Evolutionary conservation across 1,140 invertebrate genomes (phyloP), one percentile per base, ranked within the genome.

Genomic region (Drosophila nannoptera): DNA sequence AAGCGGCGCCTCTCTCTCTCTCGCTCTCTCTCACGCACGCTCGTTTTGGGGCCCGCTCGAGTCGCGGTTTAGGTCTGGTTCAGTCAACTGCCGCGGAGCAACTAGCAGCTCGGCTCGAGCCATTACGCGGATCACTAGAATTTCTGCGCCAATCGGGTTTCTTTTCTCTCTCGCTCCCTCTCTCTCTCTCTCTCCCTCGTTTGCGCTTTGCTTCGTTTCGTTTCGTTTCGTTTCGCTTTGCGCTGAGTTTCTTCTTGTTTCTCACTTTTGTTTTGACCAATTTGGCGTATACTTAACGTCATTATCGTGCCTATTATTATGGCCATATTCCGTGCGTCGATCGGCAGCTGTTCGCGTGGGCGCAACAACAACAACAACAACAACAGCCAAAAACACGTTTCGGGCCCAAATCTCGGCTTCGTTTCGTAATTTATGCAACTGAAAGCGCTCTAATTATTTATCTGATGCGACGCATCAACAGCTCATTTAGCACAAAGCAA

Each of bases 41-140:
- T 14, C 56, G 42, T 2, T 54, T 31, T 4, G 61, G 7, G n/a
- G 29, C 5, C 6, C 16, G 22, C 29, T 31, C 48, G 22, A 29
- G 45, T 46, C 45, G 22, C 9, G 6, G 33, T 4, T 22, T 32
- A 4, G 7, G 53, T 65, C 61, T 69, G 67, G 55, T 74, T 65
- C 65, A 69, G 67, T 48, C 81, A 86, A 84, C 73, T 75, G 77
- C 54, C 77, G 65, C 63, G 66, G 55, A 67, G 82, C 81, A 72
- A 86, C 80, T 84, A 76, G 33, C 50, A 54, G 22, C 2, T 45
- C 38, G 50, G 42, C 81, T 86, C 74, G 73, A 81, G 40, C 71
- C 69, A 67, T 84, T 86, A 80, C 55, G 76, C 80, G 80, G 80
- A 80, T 84, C 80, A 80, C 73, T 84, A 84, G 80, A 84, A 83